These are phyloP conservation scores for Strigops habroptila DNA, from an alignment of 2,113 vertebrate species.

Conservation along the genomic window DNA sequence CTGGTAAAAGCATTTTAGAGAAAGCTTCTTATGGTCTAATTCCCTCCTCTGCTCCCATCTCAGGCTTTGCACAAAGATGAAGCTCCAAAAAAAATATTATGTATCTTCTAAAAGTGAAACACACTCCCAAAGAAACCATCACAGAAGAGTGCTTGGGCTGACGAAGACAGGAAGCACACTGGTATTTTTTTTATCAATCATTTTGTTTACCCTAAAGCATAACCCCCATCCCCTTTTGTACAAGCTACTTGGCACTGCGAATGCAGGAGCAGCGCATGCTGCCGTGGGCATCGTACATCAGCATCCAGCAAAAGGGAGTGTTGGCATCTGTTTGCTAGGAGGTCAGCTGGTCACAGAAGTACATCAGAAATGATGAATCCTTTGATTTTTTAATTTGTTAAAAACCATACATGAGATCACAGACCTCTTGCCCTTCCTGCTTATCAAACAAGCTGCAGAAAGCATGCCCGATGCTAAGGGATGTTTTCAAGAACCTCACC, in stretches of 20 bases:
- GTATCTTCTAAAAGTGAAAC: background rate
- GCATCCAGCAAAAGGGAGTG: background rate
- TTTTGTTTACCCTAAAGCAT: background rate
- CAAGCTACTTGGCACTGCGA: fast-evolving
- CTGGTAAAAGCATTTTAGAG: background rate
- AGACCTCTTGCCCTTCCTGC: background rate
- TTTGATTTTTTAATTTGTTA: background rate
- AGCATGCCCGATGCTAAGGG: fast-evolving
- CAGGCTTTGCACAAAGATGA: background rate
- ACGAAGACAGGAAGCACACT: background rate
- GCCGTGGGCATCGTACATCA: background rate
- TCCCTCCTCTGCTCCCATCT: background rate
- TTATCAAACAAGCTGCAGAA: background rate
- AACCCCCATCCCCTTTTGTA: background rate
- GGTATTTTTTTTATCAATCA: background rate
- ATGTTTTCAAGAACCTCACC: constrained; percentile 65
- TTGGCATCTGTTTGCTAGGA: background rate
- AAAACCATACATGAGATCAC: background rate
- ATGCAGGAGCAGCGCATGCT: fast-evolving
- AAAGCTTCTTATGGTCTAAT: background rate
- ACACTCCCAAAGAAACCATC: background rate
- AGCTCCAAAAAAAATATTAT: background rate
- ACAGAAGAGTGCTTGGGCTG: background rate
- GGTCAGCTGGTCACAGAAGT: background rate
- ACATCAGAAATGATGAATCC: background rate